Conservation (phyloP, 2,888 invertebrate species). For the Pandemis corylana region DNA sequence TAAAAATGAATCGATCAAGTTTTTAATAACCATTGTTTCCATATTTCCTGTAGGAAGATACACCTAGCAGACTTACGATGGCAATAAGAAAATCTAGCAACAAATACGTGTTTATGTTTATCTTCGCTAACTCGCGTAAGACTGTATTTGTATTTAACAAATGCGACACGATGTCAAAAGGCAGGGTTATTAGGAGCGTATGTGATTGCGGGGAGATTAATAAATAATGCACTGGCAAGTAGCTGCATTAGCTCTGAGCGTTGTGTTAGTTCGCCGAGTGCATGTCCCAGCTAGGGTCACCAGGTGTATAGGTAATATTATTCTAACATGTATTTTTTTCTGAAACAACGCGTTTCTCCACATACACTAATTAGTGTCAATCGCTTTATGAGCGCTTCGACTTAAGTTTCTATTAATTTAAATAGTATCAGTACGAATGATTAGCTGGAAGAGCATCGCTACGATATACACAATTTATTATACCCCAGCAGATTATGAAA, state of each 20-base stretch:
- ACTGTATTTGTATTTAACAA: conserved; percentile 1
- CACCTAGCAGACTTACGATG: neutral
- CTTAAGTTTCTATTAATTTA: neutral
- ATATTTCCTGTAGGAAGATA: neutral
- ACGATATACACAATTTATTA: neutral
- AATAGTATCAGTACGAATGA: neutral
- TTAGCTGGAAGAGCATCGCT: neutral
- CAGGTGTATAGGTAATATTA: neutral
- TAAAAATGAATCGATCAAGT: too few species aligned
- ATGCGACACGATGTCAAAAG: conserved; percentile 19
- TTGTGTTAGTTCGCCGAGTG: conserved; percentile 47
- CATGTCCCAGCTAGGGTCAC: conserved; percentile 46
- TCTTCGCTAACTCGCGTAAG: neutral
- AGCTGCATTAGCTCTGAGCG: conserved; percentile 48
- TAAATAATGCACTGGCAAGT: conserved; percentile 47
- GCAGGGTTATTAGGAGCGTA: conserved; percentile 46
- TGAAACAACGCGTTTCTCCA: neutral
- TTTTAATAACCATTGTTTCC: neutral
- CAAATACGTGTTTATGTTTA: neutral
- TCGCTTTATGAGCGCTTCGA: neutral
- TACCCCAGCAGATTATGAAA: neutral
- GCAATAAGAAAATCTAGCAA: neutral
- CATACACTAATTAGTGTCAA: neutral
- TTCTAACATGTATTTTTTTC: too few species aligned
- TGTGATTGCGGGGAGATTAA: conserved; percentile 45